These are phyloP conservation scores for Rhagonycha fulva DNA, from an alignment of 2,888 invertebrate genomes.

Conservation along the genomic window DNA sequence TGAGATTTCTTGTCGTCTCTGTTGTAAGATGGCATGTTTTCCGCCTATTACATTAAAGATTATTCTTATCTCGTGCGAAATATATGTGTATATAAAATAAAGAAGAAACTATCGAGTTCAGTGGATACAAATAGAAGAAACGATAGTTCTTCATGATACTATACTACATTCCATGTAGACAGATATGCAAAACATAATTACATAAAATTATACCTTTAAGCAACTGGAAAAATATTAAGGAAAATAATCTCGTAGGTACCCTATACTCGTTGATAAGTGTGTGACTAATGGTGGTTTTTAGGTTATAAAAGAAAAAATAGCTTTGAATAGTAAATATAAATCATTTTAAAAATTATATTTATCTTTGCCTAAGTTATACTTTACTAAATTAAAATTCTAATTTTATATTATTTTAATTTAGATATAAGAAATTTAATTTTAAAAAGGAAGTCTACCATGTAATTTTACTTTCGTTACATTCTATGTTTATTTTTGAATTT, in stretches of 20 bases:
- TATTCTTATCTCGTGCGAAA: slow-evolving; percentile 51
- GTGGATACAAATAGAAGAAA: slow-evolving; percentile 29
- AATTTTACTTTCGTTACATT: neutral
- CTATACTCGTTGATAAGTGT: slow-evolving; percentile 23
- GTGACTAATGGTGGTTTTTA: slow-evolving; percentile 25
- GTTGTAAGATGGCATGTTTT: slow-evolving; percentile 49
- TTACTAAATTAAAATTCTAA: slow-evolving; percentile 4
- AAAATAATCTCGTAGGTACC: slow-evolving; percentile 42
- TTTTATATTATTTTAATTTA: slow-evolving; percentile 2
- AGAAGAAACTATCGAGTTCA: slow-evolving; percentile 43
- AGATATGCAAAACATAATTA: slow-evolving; percentile 52
- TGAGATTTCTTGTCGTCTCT: slow-evolving; percentile 42
- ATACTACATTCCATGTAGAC: slow-evolving; percentile 46
- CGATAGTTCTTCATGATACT: slow-evolving; percentile 22
- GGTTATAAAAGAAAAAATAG: slow-evolving; percentile 10
- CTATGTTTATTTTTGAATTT: neutral
- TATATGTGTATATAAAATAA: slow-evolving; percentile 44
- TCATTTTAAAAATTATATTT: slow-evolving; percentile 1
- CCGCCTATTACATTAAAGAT: slow-evolving; percentile 50
- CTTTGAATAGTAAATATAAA: slow-evolving; percentile 12
- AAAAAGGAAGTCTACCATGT: neutral
- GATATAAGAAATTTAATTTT: neutral
- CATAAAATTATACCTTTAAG: slow-evolving; percentile 46
- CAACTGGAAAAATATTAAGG: slow-evolving; percentile 45
- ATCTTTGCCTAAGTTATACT: neutral